Evolutionary conservation across 2,113 vertebrate genomes (phyloP), one percentile per base, ranked within the genome.

Genomic region (Forbesichthys papilliferus): DNA sequence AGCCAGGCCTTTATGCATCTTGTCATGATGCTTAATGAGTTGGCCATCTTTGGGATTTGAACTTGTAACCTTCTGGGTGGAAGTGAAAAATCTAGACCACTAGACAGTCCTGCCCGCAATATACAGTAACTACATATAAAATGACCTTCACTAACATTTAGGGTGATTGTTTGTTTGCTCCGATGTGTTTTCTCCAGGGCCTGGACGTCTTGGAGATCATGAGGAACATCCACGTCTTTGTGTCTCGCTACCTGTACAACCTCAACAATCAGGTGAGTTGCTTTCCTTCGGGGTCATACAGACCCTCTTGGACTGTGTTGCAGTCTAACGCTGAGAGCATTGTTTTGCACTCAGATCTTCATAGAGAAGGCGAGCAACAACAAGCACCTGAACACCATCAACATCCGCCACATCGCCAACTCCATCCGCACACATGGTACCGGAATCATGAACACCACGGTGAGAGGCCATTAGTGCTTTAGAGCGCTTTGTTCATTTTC

Each of bases 161-260:
- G 36, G 36, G 36, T 42, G 36, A 42, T 8, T 42, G 36, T 42
- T 18, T 7, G 20, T 58, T 27, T n/a, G 6, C 33, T n/a, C 14
- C 14, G 18, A 27, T 77, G 11, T 83, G 48, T 48, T 88, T 77
- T 48, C 82, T 86, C 69, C 83, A 99, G 96, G 98, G 98, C 73
- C 90, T 99, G 80, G 98, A 99, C 77, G 98, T 99, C 76, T 84
- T 99, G 88, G 98, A 99, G 92, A 99, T 99, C 72, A 99, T 99
- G 98, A 95, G 98, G 90, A 99, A 99, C 86, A 99, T 99, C 86
- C 98, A 99, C 33, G 95, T 99, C 10, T 99, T 99, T 92, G 98
- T 99, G 49, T 99, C 97, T 0, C 95, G 96, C 69, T 99, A 98
- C 75, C 95, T 99, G 69, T 99, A 99, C 90, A 99, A 99, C 87